A percentile compares a stretch with the other conserved stretches of the same genome.
These are phyloP conservation scores for Rhinoderma darwinii DNA, from an alignment of 2,113 vertebrate genomes.

Conservation along the genomic window DNA sequence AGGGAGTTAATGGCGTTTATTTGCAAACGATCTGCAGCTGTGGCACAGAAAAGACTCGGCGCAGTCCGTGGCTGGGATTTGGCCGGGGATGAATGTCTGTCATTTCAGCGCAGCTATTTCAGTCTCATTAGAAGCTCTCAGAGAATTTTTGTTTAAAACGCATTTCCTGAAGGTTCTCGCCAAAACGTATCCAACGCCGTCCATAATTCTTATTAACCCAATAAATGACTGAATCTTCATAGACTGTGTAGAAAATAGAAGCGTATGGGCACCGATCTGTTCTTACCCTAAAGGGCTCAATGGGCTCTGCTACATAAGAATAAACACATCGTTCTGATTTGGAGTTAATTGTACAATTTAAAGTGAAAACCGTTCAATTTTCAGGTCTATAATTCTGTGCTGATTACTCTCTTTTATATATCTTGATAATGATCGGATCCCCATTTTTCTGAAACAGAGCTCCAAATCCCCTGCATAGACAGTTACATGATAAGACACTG, in stretches of 20 bases:
- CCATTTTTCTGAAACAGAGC: background rate
- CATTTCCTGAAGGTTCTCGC: background rate
- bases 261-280: background rate
- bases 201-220: background rate
- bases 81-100: slow-evolving; percentile 1
- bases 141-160: background rate
- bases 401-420: background rate
- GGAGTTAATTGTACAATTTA: background rate
- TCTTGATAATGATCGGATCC: background rate
- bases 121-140: background rate
- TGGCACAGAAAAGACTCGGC: background rate
- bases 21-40: background rate
- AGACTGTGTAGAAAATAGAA: background rate
- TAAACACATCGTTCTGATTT: background rate
- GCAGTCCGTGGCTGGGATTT: background rate
- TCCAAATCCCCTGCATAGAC: no score
- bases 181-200: background rate
- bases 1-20: background rate
- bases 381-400: background rate
- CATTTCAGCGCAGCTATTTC: background rate
- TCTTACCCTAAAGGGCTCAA: background rate
- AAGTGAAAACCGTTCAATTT: background rate
- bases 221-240: background rate
- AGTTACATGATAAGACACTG: background rate
- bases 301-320: background rate